A percentile compares a stretch with the other conserved stretches of the same genome.
Evolutionary conservation across 2,797 vertebrate species (phyloP).

Genomic region (Pelochelys cantorii): DNA sequence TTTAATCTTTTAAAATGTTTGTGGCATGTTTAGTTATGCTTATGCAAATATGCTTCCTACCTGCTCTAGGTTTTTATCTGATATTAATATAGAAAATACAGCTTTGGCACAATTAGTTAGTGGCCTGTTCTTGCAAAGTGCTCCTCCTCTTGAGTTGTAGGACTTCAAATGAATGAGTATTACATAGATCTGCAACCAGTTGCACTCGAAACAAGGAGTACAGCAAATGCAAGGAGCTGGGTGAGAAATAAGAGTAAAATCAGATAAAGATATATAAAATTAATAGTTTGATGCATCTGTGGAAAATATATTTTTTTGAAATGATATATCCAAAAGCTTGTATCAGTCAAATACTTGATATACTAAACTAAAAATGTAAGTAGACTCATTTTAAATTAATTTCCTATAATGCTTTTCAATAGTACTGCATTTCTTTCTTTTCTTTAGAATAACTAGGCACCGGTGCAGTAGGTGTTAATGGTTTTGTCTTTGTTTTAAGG

Average conservation of each 20-base stretch:
- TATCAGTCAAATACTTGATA: background rate
- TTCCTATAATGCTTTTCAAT: background rate
- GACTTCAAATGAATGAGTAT: slow-evolving; percentile 54
- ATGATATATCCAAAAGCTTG: background rate
- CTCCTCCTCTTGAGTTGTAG: slow-evolving; percentile 54
- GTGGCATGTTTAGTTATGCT: slow-evolving; percentile 18
- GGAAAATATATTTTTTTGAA: background rate
- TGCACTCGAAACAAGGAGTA: slow-evolving; percentile 38
- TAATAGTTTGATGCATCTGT: background rate
- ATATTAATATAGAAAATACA: slow-evolving; percentile 58
- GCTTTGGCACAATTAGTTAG: slow-evolving; percentile 38
- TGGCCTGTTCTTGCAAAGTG: slow-evolving; percentile 19
- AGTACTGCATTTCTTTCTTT: background rate
- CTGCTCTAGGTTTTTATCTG: slow-evolving; percentile 52
- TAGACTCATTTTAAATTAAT: background rate
- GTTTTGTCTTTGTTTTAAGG: background rate
- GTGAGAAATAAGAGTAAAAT: slow-evolving; percentile 39
- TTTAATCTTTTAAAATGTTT: slow-evolving; percentile 1
- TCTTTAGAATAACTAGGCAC: background rate
- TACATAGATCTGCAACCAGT: slow-evolving; percentile 34
- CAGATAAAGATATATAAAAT: background rate
- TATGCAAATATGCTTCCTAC: slow-evolving; percentile 43
- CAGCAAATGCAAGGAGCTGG: slow-evolving; percentile 65
- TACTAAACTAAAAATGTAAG: background rate
- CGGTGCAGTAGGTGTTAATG: background rate